Base-by-base conservation (phyloP, 2,888 invertebrate species). In the Cryptocephalus moraei region DNA sequence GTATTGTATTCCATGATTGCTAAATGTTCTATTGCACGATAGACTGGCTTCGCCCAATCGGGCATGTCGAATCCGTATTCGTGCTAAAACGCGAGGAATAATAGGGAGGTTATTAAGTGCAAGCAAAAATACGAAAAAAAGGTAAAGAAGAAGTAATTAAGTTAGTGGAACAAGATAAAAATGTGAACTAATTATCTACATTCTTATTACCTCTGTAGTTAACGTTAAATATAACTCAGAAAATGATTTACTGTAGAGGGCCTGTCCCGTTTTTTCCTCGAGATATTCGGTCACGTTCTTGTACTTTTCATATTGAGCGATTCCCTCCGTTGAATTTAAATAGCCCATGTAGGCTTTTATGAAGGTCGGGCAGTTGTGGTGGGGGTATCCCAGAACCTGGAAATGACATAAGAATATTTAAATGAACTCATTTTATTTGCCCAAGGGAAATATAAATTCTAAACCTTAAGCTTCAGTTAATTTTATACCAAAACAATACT, bases 31-130 rank as follows among this genome's bases (percentile, higher is more conserved):
- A 73, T 65, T 45, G 63, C 45, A 4, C 66, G 66, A 49, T 64
- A 69, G 32, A 73, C 61, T n/a, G 57, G 53, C 3, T 57, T 48
- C 0, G 71, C 65, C 75, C 75, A 75, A 10, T 60, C 52, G 1
- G 74, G 74, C 14, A 74, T 54, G 2, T 59, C 49, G n/a, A 71
- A 53, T 38, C 67, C 65, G 53, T 65, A 54, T 14, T 63, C 64
- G 43, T 53, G 55, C 66, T 65, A 49, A 45, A 57, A 60, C 44
- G 33, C 33, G 38, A 11, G 12, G 2, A 36, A 36, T 4, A 11
- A 11, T 36, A 6, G n/a, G 4, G n/a, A 36, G 6, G 2, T 36
- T 36, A 6, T 12, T 36, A 36, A 36, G 6, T 36, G 12, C 36
- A 4, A 36, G 4, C n/a, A 12, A 36, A 36, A 36, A n/a, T 36